Base-by-base conservation (phyloP, 92 coral and sea anemone genomes). In the Phymanthus crucifer region DNA sequence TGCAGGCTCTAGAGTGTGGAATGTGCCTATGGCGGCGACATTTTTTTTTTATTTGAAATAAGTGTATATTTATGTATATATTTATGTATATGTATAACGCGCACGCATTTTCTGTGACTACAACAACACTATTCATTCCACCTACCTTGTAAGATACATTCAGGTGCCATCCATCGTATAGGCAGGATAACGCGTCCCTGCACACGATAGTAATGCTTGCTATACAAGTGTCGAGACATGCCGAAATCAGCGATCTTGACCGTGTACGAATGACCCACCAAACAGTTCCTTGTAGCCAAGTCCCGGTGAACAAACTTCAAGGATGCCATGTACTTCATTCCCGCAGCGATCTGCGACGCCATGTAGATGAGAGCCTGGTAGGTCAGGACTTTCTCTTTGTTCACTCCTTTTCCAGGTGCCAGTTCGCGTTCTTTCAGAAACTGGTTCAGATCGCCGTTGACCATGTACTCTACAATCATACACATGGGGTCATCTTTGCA, bases 131-230 rank as follows among this genome's bases (percentile, higher is more conserved):
- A n/a, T n/a, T n/a, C n/a, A n/a, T n/a, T n/a, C n/a, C n/a, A 43
- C 26, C 36, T 16, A 96, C 99, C 99, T 91, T 96, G 99, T 23
- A 96, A 90, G 70, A 96, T 96, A 58, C 99, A 89, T 80, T 96
- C 99, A 3, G 99, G 99, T 10, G 99, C 98, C 99, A 96, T 96
- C 99, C 99, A 96, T 66, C 99, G 73, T 71, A 96, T 96, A 13
- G 99, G 99, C 50, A 96, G 76, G 61, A 96, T 96, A 36, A 90
- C 99, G 14, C 95, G 86, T 21, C 99, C 99, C 76, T 90, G 91
- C 0, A 96, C 85, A 45, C 99, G 95, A 70, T 96, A 96, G 82
- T 96, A 96, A 81, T 96, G 99, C 83, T 96, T 96, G 79, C 85
- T 82, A 80, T 96, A 96, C 85, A 94, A 79, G 78, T 93, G 85